These are phyloP conservation scores for Ischnus inquisitorius DNA, from an alignment of 2,888 invertebrate species.

Conservation along the genomic window DNA sequence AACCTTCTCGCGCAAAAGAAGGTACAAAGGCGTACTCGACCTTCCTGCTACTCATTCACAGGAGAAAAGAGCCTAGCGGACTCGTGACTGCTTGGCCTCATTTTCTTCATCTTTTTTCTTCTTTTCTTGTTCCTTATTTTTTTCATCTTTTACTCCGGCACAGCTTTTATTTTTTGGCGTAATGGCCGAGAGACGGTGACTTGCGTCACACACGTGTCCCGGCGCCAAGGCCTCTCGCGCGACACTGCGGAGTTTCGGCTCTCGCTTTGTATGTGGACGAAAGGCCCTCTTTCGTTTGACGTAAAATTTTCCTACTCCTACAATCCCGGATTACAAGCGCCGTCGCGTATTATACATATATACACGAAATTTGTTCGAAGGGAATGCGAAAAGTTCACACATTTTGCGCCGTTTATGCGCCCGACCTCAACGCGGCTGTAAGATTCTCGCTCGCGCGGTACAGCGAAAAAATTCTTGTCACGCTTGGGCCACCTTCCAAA, in stretches of 20 bases:
- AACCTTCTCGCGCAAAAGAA: conserved; percentile 30
- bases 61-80: conserved; percentile 50
- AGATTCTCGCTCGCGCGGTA: conserved; percentile 13
- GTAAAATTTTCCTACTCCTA: conserved; percentile 27
- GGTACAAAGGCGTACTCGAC: conserved; percentile 62
- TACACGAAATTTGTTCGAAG: background rate
- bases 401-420: conserved; percentile 49
- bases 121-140: conserved; percentile 34
- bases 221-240: conserved; percentile 29
- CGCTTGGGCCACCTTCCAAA: conserved; percentile 53
- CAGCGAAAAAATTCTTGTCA: conserved; percentile 39
- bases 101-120: conserved; percentile 44
- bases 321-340: conserved; percentile 41
- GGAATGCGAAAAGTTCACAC: conserved; percentile 47
- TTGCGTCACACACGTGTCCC: conserved; percentile 31
- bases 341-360: background rate
- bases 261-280: background rate
- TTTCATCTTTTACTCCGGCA: conserved; percentile 2
- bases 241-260: conserved; percentile 23
- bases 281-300: background rate
- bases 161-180: conserved; percentile 48
- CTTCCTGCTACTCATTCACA: conserved; percentile 54
- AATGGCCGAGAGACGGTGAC: conserved; percentile 41
- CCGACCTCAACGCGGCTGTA: conserved; percentile 1
- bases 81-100: conserved; percentile 51